These are phyloP conservation scores for Brachylomia viminalis DNA, from an alignment of 2,888 invertebrate species.

Conservation along the genomic window DNA sequence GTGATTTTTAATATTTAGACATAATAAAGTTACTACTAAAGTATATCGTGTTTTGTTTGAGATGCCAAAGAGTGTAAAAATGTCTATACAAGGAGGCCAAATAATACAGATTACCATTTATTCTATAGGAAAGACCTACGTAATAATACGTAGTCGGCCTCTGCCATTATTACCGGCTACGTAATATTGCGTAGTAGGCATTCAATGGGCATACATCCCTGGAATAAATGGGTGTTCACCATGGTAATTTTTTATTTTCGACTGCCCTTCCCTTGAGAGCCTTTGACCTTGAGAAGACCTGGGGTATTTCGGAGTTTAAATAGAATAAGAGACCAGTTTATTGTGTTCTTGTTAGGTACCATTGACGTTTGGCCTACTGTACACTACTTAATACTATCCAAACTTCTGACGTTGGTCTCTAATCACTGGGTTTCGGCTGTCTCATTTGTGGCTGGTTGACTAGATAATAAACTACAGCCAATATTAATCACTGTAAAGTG, in stretches of 20 bases:
- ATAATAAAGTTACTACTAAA: no score
- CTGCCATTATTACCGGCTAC: no score
- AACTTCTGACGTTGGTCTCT: neutral
- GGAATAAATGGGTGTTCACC: neutral
- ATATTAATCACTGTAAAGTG: no score
- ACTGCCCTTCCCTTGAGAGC: neutral
- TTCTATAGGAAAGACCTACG: no score
- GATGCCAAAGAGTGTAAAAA: no score
- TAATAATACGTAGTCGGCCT: no score
- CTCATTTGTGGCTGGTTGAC: neutral
- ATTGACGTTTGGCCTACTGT: neutral
- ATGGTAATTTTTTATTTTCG: neutral
- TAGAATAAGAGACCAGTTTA: neutral
- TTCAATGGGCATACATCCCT: neutral
- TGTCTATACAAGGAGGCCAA: no score
- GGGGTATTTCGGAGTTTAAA: neutral
- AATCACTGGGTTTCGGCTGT: neutral
- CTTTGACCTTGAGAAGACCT: neutral
- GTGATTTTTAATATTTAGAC: no score
- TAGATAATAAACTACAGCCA: no score
- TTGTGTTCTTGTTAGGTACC: neutral
- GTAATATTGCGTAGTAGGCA: no score
- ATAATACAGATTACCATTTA: no score
- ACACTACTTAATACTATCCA: neutral
- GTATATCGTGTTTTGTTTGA: no score